Percentiles rank a stretch among this genome's conserved stretches.
Evolutionary conservation across 1,140 invertebrate genomes (phyloP).

Genomic region (Spodoptera frugiperda): DNA sequence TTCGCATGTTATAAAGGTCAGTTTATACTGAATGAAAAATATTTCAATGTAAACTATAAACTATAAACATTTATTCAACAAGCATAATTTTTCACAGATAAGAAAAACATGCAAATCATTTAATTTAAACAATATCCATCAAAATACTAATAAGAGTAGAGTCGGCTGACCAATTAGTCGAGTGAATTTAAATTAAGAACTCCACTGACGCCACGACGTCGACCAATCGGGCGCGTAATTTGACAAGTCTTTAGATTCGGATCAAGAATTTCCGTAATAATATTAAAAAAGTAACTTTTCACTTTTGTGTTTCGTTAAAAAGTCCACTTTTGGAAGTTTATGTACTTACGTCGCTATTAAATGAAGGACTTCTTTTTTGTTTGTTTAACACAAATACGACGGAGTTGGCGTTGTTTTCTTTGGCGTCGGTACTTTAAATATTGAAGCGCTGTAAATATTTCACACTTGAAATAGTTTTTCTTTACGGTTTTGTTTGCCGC

Average conservation of each 20-base stretch:
- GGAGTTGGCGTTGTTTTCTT: constrained; percentile 22
- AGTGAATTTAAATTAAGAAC: constrained; percentile 57
- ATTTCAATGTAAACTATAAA: too few species aligned
- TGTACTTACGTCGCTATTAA: constrained; percentile 27
- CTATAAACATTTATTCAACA: background rate
- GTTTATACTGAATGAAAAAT: too few species aligned
- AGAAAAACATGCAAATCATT: constrained; percentile 40
- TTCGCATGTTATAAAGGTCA: too few species aligned
- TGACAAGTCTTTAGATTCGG: constrained; percentile 46
- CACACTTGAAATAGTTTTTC: constrained; percentile 12
- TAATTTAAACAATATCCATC: constrained; percentile 49
- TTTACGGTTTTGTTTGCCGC: background rate
- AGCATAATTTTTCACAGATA: background rate
- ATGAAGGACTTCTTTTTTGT: constrained; percentile 34
- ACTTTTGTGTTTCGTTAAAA: constrained; percentile 42
- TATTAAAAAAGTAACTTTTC: constrained; percentile 31
- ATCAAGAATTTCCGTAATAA: constrained; percentile 33
- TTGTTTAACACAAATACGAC: constrained; percentile 23
- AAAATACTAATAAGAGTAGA: constrained; percentile 51
- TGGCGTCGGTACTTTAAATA: constrained; percentile 18
- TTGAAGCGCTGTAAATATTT: constrained; percentile 40
- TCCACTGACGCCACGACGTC: constrained; percentile 30
- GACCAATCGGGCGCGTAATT: constrained; percentile 51
- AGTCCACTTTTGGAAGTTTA: constrained; percentile 34
- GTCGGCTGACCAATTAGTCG: constrained; percentile 50